A percentile compares a stretch with the other conserved stretches of the same genome.
phyloP scores from a whole-genome alignment of 2,797 vertebrate genomes.

The Mycteria americana region DNA sequence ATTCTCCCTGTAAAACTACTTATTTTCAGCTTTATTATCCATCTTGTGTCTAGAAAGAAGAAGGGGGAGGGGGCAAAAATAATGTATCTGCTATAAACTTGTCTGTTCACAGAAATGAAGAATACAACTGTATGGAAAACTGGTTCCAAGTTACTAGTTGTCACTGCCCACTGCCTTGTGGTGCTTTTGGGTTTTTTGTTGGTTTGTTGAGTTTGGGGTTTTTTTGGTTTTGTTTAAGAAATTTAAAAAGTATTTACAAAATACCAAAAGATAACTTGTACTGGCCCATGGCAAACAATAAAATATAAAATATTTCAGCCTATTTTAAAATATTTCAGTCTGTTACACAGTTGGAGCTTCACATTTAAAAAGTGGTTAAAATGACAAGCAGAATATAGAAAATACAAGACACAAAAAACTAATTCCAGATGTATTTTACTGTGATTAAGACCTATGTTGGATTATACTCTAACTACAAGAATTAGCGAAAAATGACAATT shows the following conservation, averaged over 20 bases:
- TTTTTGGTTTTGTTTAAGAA: not conserved
- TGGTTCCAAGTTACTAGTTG: not conserved
- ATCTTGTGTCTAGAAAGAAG: not conserved
- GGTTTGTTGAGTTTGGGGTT: fast-evolving
- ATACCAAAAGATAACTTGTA: not conserved
- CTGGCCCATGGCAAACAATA: not conserved
- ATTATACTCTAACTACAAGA: not conserved
- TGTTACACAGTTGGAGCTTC: not conserved
- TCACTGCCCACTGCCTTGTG: not conserved
- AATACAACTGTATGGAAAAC: not conserved
- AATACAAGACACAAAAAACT: not conserved
- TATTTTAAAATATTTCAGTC: not conserved
- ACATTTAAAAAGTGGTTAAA: not conserved
- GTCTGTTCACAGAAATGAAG: not conserved
- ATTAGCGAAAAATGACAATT: not conserved
- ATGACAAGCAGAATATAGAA: not conserved
- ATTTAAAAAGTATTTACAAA: not conserved
- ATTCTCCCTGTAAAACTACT: not conserved
- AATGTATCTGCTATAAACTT: not conserved
- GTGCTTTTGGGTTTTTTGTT: not conserved
- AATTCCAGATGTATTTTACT: not conserved
- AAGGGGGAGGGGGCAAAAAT: fast-evolving
- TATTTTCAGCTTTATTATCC: not conserved
- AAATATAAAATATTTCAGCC: not conserved
- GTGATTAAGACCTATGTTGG: not conserved